Conservation (phyloP, 2,113 vertebrate species). For the Pheucticus melanocephalus region DNA sequence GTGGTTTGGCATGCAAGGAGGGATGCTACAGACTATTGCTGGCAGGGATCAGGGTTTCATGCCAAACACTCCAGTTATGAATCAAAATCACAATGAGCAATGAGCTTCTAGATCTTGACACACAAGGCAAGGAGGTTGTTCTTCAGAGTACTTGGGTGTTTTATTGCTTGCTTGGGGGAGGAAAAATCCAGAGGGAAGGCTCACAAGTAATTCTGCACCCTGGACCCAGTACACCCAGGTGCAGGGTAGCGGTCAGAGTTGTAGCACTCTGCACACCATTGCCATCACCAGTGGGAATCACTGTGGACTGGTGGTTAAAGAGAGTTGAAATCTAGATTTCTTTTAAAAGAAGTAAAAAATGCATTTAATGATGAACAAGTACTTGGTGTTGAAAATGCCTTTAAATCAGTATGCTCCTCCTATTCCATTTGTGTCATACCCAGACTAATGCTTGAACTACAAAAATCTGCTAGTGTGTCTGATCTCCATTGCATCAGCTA, state of each 20-base stretch:
- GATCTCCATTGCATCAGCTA: neutral
- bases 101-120: slow-evolving; percentile 65
- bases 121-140: slow-evolving; percentile 39
- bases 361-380: slow-evolving; percentile 15
- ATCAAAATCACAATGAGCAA: slow-evolving; percentile 67
- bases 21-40: slow-evolving; percentile 23
- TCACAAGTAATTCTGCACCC: slow-evolving; percentile 1
- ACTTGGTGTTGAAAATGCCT: neutral
- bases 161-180: slow-evolving; percentile 69
- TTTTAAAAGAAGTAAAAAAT: neutral
- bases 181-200: slow-evolving; percentile 50
- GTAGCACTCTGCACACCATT: neutral
- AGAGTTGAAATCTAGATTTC: neutral
- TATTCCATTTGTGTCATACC: neutral
- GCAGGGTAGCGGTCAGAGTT: neutral
- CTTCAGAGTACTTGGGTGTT: slow-evolving; percentile 53
- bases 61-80: slow-evolving; percentile 63
- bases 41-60: slow-evolving; percentile 50
- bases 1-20: neutral
- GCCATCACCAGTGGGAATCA: slow-evolving; percentile 5
- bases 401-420: neutral
- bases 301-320: neutral
- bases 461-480: slow-evolving; percentile 17
- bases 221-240: neutral
- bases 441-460: neutral